Evolutionary conservation across 1,140 invertebrate genomes (phyloP).

Genomic region (Bombus cullumanus): DNA sequence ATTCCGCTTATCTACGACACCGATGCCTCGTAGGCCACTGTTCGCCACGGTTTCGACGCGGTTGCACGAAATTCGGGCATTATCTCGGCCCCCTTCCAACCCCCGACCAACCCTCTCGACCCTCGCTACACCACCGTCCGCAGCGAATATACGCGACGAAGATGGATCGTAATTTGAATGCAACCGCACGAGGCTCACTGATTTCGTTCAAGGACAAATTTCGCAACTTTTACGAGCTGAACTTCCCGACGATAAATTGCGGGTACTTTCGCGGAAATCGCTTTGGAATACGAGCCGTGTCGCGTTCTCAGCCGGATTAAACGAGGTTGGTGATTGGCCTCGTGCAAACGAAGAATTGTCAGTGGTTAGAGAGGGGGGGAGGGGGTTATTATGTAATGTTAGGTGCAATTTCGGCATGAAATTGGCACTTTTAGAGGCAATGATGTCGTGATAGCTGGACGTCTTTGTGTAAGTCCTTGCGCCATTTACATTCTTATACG

Average conservation of each 20-base stretch:
- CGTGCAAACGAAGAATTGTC: slow-evolving; percentile 2
- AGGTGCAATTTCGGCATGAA: background rate
- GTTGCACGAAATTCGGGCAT: slow-evolving; percentile 42
- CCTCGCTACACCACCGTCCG: background rate
- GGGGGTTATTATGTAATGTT: background rate
- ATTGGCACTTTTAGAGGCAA: background rate
- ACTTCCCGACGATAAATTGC: slow-evolving; percentile 15
- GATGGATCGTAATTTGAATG: slow-evolving; percentile 30
- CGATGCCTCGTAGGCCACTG: slow-evolving; percentile 57
- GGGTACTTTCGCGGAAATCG: background rate
- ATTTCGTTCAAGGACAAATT: slow-evolving; percentile 30
- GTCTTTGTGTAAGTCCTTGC: background rate
- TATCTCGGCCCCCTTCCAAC: background rate
- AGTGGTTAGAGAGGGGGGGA: fast-evolving
- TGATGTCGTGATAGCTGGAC: background rate
- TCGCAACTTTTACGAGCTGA: slow-evolving; percentile 19
- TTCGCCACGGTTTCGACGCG: slow-evolving; percentile 37
- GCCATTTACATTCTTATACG: background rate
- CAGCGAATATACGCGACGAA: background rate
- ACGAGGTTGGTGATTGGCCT: background rate
- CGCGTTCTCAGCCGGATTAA: slow-evolving; percentile 3
- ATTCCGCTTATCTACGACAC: slow-evolving; percentile 69
- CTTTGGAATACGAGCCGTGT: background rate
- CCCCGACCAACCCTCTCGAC: background rate
- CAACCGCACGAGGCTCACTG: background rate